A percentile compares a stretch with the other conserved stretches of the same genome.
phyloP scores from a whole-genome alignment of 2,113 vertebrate species.

The Calidris pygmaea region DNA sequence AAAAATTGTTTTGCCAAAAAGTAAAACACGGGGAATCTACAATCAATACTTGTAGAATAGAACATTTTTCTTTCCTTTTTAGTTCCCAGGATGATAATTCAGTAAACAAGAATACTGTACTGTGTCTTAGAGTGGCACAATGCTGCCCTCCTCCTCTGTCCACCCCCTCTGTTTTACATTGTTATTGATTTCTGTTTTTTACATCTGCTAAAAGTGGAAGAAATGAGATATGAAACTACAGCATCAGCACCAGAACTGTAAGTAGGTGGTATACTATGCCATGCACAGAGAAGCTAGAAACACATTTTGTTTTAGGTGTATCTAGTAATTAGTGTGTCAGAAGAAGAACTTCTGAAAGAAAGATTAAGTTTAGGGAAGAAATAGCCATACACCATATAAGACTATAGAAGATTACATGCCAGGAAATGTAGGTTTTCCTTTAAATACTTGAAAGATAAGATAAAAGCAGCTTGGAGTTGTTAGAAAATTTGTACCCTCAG shows the following conservation, averaged over 20 bases:
- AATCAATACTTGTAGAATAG: background rate
- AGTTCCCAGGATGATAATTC: background rate
- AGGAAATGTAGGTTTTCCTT: background rate
- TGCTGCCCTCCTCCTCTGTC: background rate
- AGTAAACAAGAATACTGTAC: background rate
- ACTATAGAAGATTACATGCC: background rate
- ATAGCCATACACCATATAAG: background rate
- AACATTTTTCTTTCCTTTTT: background rate
- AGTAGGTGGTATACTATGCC: background rate
- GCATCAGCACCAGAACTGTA: background rate
- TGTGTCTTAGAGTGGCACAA: background rate
- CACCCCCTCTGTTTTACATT: background rate
- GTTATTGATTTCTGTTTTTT: background rate
- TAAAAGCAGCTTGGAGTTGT: background rate
- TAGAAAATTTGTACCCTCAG: background rate
- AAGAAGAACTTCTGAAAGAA: background rate
- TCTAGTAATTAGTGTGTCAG: background rate
- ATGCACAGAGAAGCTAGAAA: background rate
- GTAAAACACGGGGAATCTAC: background rate
- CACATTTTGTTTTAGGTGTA: rapidly evolving
- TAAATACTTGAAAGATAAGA: background rate
- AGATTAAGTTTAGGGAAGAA: background rate
- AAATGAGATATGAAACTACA: background rate
- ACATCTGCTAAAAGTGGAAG: background rate
- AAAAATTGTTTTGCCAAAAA: background rate